phyloP scores from a whole-genome alignment of 2,888 invertebrate species.

The Zygothrica quintamaculata region DNA sequence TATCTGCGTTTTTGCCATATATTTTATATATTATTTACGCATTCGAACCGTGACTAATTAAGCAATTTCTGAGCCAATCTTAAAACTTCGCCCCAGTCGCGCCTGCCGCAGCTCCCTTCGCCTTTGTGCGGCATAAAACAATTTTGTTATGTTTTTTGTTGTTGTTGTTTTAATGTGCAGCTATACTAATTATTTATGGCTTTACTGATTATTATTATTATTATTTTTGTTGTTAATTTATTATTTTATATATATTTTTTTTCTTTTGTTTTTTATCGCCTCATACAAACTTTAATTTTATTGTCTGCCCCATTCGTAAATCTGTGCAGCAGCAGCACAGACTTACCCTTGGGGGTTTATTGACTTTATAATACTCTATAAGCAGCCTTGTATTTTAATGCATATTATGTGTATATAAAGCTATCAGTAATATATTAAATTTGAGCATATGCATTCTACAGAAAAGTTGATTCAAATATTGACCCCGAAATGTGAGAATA shows the following conservation, averaged over 20 bases:
- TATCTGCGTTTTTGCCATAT: conserved; percentile 54
- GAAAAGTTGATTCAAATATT: no score
- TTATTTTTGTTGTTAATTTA: conserved; percentile 13
- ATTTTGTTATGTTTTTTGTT: no score
- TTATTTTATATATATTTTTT: conserved; percentile 34
- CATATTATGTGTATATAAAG: no score
- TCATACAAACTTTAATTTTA: conserved; percentile 53
- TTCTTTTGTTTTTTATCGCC: conserved; percentile 47
- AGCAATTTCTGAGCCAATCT: conserved; percentile 77
- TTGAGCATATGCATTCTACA: no score
- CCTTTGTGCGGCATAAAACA: conserved; percentile 21
- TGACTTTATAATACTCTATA: conserved; percentile 8
- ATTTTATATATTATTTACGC: conserved; percentile 75
- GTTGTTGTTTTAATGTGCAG: conserved; percentile 38
- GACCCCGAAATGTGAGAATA: no score
- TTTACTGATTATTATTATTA: conserved; percentile 67
- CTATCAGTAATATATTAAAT: no score
- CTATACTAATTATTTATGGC: conserved; percentile 71
- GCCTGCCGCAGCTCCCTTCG: conserved; percentile 5
- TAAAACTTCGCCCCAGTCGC: conserved; percentile 4
- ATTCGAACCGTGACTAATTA: conserved; percentile 73
- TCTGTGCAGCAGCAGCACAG: conserved; percentile 32
- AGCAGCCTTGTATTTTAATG: background rate
- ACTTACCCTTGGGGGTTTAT: background rate
- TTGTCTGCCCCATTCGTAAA: conserved; percentile 41